These are phyloP conservation scores for Polypedilum pembai DNA, from an alignment of 1,140 invertebrate species.

Conservation along the genomic window DNA sequence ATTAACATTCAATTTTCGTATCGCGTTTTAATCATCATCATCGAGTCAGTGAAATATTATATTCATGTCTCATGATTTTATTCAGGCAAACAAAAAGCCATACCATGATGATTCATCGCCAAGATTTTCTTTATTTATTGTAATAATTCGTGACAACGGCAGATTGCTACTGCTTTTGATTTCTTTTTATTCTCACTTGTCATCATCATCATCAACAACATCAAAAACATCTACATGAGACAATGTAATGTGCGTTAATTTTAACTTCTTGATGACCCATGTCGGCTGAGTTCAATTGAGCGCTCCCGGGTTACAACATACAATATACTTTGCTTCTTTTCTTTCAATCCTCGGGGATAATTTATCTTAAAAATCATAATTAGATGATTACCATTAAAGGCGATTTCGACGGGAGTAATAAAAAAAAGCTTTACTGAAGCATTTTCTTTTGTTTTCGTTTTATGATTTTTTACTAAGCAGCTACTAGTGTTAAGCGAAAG, in stretches of 20 bases:
- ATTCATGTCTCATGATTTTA: not conserved
- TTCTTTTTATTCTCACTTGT: not conserved
- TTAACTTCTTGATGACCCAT: not conserved
- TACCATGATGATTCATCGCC: not conserved
- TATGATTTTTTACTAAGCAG: not conserved
- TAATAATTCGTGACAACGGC: not conserved
- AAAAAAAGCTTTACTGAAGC: not conserved
- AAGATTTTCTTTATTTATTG: not conserved
- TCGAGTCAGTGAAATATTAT: not conserved
- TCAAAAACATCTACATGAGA: not conserved
- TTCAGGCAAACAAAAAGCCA: not conserved
- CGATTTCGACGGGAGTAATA: slow-evolving; percentile 18
- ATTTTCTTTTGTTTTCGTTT: not conserved
- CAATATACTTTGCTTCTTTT: not conserved
- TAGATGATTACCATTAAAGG: slow-evolving; percentile 23
- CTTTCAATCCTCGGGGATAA: not conserved
- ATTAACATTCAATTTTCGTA: slow-evolving; percentile 28
- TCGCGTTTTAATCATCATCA: slow-evolving; percentile 3
- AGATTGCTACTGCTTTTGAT: not conserved
- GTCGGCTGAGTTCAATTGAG: not conserved
- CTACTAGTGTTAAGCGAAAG: not conserved
- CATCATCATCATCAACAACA: slow-evolving; percentile 8
- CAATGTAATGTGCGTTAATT: slow-evolving; percentile 25
- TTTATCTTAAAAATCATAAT: slow-evolving; percentile 24
- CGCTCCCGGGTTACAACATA: not conserved